Evolutionary conservation across 2,113 vertebrate genomes (phyloP), one percentile per base, ranked within the genome.

Genomic region (Nycticryphes semicollaris): DNA sequence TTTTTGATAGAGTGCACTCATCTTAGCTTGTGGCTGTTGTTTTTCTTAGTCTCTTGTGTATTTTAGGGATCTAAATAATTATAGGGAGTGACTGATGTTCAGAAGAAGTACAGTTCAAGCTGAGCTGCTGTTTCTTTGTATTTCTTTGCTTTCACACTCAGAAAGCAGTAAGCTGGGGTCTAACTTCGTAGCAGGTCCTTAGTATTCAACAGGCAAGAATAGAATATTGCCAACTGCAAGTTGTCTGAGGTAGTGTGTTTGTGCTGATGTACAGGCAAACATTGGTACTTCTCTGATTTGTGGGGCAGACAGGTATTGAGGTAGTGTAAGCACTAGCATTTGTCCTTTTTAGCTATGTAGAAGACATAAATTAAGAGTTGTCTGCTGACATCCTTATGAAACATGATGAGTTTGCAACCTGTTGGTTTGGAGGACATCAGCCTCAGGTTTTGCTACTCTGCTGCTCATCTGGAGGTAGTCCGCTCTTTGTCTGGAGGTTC

Each of bases 51-150:
- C 95, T 92, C 84, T 91, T 85, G 82, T 89, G 59, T 89, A 91
- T 94, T 97, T 96, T 93, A 76, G 87, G 89, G 73, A 89, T 76
- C 78, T 82, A 94, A 89, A 95, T 96, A 96, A 96, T 95, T 95
- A 82, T 47, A 70, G 37, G 31, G 62, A 87, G 39, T 83, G 89
- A 91, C 73, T 92, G 93, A 93, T 57, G 33, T 59, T 95, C 33
- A 23, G 70, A 64, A 93, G 90, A 90, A 93, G 72, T 35, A 24
- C n/a, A 59, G 54, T 83, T 87, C 78, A 79, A 76, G 74, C 62
- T 73, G 81, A 94, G 84, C 70, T 77, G 62, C 50, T 31, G 67
- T 79, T 90, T 74, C 60, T 93, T 84, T 25, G 6, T 51, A 35
- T 91, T 87, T 91, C 53, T 96, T 91, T 91, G 45, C 84, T 41